Evolutionary conservation across 2,113 vertebrate species (phyloP).

Genomic region (Empidonax alnorum): DNA sequence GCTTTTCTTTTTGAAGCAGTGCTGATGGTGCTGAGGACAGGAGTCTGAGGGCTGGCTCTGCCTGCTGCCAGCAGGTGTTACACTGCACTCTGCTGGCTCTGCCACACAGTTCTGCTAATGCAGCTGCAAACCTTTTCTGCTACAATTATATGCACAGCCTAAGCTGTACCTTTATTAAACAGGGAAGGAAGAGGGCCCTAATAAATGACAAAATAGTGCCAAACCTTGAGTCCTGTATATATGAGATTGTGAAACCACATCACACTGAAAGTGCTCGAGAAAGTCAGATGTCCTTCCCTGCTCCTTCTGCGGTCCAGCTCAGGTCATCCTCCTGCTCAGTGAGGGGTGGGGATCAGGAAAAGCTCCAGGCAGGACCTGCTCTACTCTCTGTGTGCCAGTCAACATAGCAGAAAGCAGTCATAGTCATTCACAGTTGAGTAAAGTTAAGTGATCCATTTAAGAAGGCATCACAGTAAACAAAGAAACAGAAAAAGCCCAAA

Average conservation of each 20-base stretch:
- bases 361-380: not conserved
- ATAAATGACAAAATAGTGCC: not conserved
- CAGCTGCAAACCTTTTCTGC: not conserved
- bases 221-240: not conserved
- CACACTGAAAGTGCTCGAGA: not conserved
- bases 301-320: not conserved
- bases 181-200: not conserved
- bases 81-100: slow-evolving; percentile 45
- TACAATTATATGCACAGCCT: rapidly evolving
- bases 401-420: rapidly evolving
- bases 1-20: not conserved
- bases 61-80: not conserved
- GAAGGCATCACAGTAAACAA: not conserved
- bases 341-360: not conserved
- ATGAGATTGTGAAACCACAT: not conserved
- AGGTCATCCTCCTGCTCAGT: rapidly evolving
- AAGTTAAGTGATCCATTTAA: not conserved
- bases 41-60: not conserved
- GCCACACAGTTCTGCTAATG: not conserved
- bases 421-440: not conserved
- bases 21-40: not conserved
- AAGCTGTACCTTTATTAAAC: not conserved
- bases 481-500: not conserved
- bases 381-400: not conserved
- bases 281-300: not conserved